Evolutionary conservation across 2,888 invertebrate genomes (phyloP).

Genomic region (Xestoiulus laeticollis): DNA sequence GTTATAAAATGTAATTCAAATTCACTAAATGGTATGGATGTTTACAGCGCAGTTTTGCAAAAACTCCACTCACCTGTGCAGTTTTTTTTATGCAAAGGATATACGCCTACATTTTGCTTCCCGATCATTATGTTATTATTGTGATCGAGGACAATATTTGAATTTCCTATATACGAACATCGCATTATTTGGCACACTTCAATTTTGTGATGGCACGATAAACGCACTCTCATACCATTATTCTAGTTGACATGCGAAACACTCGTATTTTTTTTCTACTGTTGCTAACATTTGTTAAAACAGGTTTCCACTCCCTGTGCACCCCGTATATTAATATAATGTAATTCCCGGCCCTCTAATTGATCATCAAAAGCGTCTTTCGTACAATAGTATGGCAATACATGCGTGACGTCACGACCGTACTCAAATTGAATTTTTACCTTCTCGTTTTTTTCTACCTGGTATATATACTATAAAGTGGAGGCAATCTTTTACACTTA

Average conservation of each 20-base stretch:
- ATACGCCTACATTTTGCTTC: neutral
- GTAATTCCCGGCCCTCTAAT: neutral
- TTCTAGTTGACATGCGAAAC: slow-evolving; percentile 23
- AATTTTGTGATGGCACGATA: neutral
- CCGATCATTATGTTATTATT: neutral
- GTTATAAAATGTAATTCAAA: too few species aligned
- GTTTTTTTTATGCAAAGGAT: neutral
- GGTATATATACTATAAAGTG: neutral
- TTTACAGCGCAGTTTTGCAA: neutral
- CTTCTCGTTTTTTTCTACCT: slow-evolving; percentile 1
- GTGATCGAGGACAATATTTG: slow-evolving; percentile 35
- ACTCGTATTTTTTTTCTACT: neutral
- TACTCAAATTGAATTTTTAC: slow-evolving; percentile 16
- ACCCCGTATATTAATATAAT: neutral
- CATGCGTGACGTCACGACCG: neutral
- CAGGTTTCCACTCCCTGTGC: slow-evolving; percentile 3
- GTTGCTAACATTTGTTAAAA: neutral
- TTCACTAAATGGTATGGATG: too few species aligned
- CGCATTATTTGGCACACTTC: slow-evolving; percentile 19
- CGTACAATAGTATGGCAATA: neutral
- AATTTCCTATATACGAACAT: neutral
- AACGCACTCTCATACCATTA: neutral
- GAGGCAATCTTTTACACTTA: neutral
- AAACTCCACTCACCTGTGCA: neutral
- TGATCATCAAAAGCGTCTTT: neutral